These are phyloP conservation scores for Clitarchus hookeri DNA, from an alignment of 2,888 invertebrate species.

Conservation along the genomic window DNA sequence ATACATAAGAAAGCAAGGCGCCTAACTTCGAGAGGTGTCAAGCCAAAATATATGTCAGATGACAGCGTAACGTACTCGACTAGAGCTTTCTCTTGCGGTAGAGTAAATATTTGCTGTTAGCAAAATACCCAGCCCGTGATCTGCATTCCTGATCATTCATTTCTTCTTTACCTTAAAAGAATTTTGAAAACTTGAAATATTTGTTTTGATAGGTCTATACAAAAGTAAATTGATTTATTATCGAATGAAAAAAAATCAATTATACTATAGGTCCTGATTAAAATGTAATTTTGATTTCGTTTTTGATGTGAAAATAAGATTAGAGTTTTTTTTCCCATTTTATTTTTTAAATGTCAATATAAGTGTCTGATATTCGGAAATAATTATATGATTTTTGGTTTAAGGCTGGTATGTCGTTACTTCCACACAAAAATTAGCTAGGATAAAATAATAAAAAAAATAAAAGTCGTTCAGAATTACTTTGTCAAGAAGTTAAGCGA, in stretches of 20 bases:
- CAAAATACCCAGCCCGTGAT: not conserved
- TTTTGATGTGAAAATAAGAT: too few species aligned
- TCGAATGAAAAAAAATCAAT: too few species aligned
- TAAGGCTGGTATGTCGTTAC: not conserved
- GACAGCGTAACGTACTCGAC: not conserved
- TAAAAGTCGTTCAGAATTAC: not conserved
- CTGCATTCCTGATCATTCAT: not conserved
- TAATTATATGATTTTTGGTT: not conserved
- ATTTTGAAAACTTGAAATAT: not conserved
- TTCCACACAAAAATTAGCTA: not conserved
- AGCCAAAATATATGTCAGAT: constrained; percentile 8
- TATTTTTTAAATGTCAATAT: too few species aligned
- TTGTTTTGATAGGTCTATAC: not conserved
- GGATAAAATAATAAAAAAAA: not conserved
- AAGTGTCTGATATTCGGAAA: not conserved
- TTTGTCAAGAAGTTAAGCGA: not conserved
- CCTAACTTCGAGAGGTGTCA: too few species aligned
- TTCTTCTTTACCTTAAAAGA: not conserved
- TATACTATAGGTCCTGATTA: too few species aligned
- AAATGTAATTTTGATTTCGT: too few species aligned
- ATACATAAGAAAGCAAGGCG: not conserved
- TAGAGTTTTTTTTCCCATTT: too few species aligned
- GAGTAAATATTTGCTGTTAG: not conserved
- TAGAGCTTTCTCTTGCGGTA: not conserved
- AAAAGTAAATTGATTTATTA: not conserved